Evolutionary conservation across 2,888 invertebrate genomes (phyloP).

Genomic region (Holacanthella duospinosa): DNA sequence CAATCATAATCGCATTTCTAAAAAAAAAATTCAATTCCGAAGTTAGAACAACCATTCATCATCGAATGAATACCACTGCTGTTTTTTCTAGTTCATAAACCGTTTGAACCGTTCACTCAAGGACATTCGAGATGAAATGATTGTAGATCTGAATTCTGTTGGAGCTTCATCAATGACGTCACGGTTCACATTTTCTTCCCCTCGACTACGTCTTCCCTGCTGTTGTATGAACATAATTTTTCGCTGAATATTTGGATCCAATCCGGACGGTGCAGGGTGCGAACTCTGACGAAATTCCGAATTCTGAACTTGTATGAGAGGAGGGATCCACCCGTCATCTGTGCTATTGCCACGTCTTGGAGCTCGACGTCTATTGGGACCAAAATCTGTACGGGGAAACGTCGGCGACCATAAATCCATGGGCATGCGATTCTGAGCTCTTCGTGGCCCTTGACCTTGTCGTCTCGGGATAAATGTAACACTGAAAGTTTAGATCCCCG

Average conservation of each 20-base stretch:
- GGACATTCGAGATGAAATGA: slow-evolving; percentile 27
- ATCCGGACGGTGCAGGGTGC: slow-evolving; percentile 4
- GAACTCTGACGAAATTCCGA: background rate
- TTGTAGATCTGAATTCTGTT: slow-evolving; percentile 33
- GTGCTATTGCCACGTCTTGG: background rate
- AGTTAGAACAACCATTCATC: no score
- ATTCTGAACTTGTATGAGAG: slow-evolving; percentile 17
- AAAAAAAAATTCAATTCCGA: no score
- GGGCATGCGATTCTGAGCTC: no score
- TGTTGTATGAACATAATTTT: slow-evolving; percentile 33
- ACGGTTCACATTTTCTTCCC: slow-evolving; percentile 11
- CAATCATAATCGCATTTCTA: no score
- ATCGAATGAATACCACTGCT: no score
- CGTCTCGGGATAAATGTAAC: no score
- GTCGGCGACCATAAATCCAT: no score
- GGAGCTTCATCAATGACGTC: background rate
- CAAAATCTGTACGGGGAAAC: no score
- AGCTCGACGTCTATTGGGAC: background rate
- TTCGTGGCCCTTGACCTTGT: no score
- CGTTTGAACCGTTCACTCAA: slow-evolving; percentile 31
- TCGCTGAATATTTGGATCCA: slow-evolving; percentile 35
- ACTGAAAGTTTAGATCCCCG: no score
- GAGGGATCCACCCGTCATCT: slow-evolving; percentile 14
- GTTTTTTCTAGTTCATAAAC: no score
- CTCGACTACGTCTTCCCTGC: slow-evolving; percentile 19